Evolutionary conservation across 2,797 vertebrate species (phyloP), one percentile per base, ranked within the genome.

Genomic region (Loriculus beryllinus): DNA sequence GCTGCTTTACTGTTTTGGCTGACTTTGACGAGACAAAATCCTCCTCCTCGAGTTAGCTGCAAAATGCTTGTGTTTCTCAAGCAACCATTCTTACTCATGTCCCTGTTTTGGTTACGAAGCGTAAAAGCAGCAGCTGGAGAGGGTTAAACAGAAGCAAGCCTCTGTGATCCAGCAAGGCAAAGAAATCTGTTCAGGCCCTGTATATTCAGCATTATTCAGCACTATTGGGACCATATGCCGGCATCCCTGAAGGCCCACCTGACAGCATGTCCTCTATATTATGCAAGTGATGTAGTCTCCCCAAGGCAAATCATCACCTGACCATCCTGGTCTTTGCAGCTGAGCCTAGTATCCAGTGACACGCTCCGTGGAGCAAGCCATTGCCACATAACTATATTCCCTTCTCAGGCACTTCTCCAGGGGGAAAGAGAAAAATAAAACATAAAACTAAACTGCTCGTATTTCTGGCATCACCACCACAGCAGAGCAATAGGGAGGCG

Each of bases 311-410:
- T 23, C 80, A 92, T 90, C 93, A 92, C 94, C 96, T 68, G 82
- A 77, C 94, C 84, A 95, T 95, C 90, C 95, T 14, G 90, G 72
- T 94, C 94, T 72, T 72, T 72, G 88, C 93, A 88, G 86, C 95
- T 70, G 95, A 65, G 74, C 40, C 56, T n/a, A 35, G 70, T 88
- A 82, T 83, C 80, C 96, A 95, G 92, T 33, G 85, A 82, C 91
- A 67, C 6, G 88, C 93, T 87, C 83, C 3, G 25, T 49, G 88
- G 92, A 95, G 91, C 42, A 77, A 96, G 79, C 69, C 92, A 82
- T 60, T 91, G 95, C 95, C 90, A 91, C 83, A 90, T 78, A 95
- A 95, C 97, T 88, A 95, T 94, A 57, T 91, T 97, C 96, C 96
- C 94, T 86, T 92, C 93, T 91, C 93, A 92, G 90, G 37, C 75